phyloP scores from a whole-genome alignment of 2,797 vertebrate genomes.

The Mormyrus hasselquistii region DNA sequence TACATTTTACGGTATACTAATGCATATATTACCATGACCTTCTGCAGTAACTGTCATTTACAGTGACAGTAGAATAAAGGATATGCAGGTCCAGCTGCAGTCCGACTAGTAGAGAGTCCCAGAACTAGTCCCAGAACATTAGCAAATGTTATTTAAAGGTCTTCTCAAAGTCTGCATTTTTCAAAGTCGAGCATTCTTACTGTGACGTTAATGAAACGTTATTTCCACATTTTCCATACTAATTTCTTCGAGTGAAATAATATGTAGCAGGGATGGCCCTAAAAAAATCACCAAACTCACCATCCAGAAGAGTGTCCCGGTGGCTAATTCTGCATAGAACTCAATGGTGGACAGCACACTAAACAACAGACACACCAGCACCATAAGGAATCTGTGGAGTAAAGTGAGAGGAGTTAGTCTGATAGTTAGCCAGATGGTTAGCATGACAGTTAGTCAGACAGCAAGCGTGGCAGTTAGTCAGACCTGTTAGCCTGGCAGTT shows the following conservation, averaged over 20 bases:
- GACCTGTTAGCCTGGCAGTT: background rate
- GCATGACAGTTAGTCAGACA: background rate
- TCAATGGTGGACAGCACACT: constrained; percentile 73
- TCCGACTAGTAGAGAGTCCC: background rate
- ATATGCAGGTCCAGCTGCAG: background rate
- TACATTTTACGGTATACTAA: background rate
- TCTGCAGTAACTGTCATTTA: background rate
- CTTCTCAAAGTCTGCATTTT: background rate
- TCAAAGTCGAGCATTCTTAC: background rate
- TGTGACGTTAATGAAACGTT: background rate
- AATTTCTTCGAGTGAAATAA: background rate
- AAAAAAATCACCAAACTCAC: constrained; percentile 44
- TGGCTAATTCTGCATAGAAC: constrained; percentile 64
- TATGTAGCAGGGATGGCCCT: background rate
- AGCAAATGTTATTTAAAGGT: background rate
- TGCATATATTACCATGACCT: background rate
- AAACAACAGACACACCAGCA: constrained; percentile 72
- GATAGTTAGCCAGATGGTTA: background rate
- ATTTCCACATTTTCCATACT: background rate
- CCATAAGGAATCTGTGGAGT: constrained; percentile 67
- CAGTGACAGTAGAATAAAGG: background rate
- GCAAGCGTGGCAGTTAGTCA: background rate
- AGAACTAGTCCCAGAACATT: background rate
- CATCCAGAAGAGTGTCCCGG: constrained; percentile 73
- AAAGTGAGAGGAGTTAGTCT: background rate